Evolutionary conservation across 92 coral and sea anemone species (phyloP).

Genomic region (Heteractis magnifica): DNA sequence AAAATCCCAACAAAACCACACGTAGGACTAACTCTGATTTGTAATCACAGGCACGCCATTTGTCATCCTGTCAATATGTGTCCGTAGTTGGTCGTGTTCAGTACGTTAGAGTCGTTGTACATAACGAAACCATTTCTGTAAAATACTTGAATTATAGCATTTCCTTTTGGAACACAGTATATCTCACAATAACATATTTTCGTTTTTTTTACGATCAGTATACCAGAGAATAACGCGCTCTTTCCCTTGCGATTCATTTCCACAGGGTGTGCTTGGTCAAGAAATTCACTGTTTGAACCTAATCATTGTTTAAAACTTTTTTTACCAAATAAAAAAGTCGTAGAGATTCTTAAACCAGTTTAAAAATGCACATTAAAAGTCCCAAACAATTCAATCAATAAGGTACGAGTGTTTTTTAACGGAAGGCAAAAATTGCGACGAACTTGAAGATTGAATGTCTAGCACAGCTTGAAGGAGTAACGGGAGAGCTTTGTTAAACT

Average conservation of each 20-base stretch:
- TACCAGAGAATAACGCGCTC: too few relatives aligned
- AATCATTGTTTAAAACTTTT: not conserved
- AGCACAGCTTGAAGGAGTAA: not conserved
- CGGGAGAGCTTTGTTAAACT: not conserved
- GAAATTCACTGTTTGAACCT: not conserved
- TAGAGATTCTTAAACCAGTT: not conserved
- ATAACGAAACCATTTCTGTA: not conserved
- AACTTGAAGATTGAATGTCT: not conserved
- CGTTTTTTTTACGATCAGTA: too few relatives aligned
- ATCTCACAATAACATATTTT: too few relatives aligned
- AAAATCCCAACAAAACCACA: slow-evolving; percentile 4
- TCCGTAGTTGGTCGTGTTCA: not conserved
- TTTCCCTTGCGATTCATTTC: too few relatives aligned
- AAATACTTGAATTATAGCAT: too few relatives aligned
- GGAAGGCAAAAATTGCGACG: too few relatives aligned
- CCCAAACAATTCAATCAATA: not conserved
- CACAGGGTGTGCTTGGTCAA: too few relatives aligned
- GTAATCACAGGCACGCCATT: not conserved
- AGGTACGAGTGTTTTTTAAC: not conserved
- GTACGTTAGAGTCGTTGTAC: not conserved
- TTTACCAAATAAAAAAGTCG: not conserved
- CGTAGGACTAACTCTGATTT: not conserved
- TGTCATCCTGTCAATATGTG: not conserved
- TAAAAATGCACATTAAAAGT: not conserved
- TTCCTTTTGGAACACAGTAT: not conserved